These are phyloP conservation scores for Steromphala cineraria DNA, from an alignment of 2,888 invertebrate genomes.

Conservation along the genomic window DNA sequence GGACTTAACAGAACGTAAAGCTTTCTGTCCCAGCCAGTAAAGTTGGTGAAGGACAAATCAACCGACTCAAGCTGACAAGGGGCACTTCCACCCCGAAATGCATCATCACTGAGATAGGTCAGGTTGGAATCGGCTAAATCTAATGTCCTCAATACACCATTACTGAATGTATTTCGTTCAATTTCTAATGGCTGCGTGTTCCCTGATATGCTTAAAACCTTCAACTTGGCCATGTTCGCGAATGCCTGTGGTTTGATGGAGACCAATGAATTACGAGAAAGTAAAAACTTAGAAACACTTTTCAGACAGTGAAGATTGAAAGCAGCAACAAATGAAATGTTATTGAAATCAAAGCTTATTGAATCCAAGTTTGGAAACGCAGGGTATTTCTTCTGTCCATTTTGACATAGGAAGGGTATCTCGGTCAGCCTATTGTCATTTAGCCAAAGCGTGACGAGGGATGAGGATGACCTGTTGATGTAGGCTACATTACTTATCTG, in stretches of 20 bases:
- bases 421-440: background rate
- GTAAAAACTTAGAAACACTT: too few relatives aligned
- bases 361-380: background rate
- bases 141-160: too few relatives aligned
- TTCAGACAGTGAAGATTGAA: too few relatives aligned
- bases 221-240: too few relatives aligned
- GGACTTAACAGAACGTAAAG: background rate
- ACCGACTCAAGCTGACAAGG: too few relatives aligned
- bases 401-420: background rate
- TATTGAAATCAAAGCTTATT: background rate
- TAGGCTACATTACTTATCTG: background rate
- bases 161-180: too few relatives aligned
- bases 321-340: background rate
- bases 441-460: background rate
- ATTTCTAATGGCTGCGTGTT: too few relatives aligned
- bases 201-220: too few relatives aligned
- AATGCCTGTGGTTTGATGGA: too few relatives aligned
- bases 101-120: background rate
- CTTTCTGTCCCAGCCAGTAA: background rate
- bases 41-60: too few relatives aligned
- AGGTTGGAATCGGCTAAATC: too few relatives aligned
- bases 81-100: background rate
- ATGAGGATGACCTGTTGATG: background rate
- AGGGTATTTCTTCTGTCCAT: background rate
- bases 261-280: too few relatives aligned